Conservation (phyloP, 1,140 invertebrate species). For the Drosophila malerkotliana region DNA sequence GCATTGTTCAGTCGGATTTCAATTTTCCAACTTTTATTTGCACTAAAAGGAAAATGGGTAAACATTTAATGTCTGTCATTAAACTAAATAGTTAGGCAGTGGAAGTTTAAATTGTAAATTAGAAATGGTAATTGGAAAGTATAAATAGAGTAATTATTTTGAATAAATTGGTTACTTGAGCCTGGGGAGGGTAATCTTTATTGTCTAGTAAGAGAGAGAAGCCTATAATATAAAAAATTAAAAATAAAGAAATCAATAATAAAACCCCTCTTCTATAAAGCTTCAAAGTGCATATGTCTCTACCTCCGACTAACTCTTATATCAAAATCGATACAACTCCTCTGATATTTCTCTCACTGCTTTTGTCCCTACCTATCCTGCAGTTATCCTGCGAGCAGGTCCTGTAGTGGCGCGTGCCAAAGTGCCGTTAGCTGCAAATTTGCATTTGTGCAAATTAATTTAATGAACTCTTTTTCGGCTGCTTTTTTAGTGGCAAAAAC, state of each 20-base stretch:
- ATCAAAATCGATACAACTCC: too few species aligned
- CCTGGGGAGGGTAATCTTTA: too few species aligned
- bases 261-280: too few species aligned
- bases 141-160: not conserved
- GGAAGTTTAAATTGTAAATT: constrained; percentile 7
- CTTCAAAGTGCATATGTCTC: too few species aligned
- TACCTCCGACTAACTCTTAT: not conserved
- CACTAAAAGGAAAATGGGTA: constrained; percentile 26
- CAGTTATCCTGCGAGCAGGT: constrained; percentile 23
- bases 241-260: too few species aligned
- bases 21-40: constrained; percentile 17
- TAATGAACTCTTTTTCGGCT: constrained; percentile 75
- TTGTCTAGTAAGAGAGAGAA: too few species aligned
- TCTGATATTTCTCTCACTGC: constrained; percentile 5
- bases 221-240: too few species aligned
- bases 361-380: not conserved
- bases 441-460: constrained; percentile 82
- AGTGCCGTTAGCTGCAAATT: constrained; percentile 74
- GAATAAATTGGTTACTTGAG: not conserved
- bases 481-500: constrained; percentile 62
- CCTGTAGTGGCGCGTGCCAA: constrained; percentile 69
- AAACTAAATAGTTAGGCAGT: constrained; percentile 4
- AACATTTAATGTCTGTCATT: constrained; percentile 19
- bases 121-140: constrained; percentile 1
- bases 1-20: constrained; percentile 21